A percentile compares a stretch with the other conserved stretches of the same genome.
phyloP scores from a whole-genome alignment of 1,140 invertebrate species.

The Lutraria rhynchaena region DNA sequence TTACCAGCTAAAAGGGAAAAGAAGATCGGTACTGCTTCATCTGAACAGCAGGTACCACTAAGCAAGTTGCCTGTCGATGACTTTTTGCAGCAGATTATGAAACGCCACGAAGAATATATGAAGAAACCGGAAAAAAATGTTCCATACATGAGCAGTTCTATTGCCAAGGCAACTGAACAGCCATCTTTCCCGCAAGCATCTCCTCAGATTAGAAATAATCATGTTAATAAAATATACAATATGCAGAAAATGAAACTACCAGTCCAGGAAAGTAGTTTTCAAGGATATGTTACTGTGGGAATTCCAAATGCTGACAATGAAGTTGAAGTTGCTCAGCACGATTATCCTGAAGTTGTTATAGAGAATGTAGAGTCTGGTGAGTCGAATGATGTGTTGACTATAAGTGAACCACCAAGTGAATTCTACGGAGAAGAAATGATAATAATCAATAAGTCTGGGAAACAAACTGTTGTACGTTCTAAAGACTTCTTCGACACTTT shows the following conservation, averaged over 20 bases:
- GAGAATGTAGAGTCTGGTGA: constrained; percentile 39
- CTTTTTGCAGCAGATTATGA: constrained; percentile 35
- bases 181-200: constrained; percentile 53
- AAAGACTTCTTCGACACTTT: constrained; percentile 52
- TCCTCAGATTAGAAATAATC: constrained; percentile 35
- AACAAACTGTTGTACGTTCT: constrained; percentile 45
- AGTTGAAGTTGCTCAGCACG: constrained; percentile 25
- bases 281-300: background rate
- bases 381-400: background rate
- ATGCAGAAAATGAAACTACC: constrained; percentile 21
- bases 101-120: constrained; percentile 37
- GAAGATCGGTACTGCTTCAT: background rate
- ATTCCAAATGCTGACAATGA: constrained; percentile 27
- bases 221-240: constrained; percentile 45
- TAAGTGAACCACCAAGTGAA: background rate
- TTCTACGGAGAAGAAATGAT: constrained; percentile 39
- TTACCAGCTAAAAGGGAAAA: background rate
- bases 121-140: constrained; percentile 9
- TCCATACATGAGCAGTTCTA: constrained; percentile 14
- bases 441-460: constrained; percentile 30
- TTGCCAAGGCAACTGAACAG: constrained; percentile 29
- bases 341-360: constrained; percentile 20
- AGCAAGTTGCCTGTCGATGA: constrained; percentile 39
- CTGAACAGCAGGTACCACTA: background rate
- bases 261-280: background rate